Evolutionary conservation across 2,888 invertebrate genomes (phyloP).

Genomic region (Ischnura elegans): DNA sequence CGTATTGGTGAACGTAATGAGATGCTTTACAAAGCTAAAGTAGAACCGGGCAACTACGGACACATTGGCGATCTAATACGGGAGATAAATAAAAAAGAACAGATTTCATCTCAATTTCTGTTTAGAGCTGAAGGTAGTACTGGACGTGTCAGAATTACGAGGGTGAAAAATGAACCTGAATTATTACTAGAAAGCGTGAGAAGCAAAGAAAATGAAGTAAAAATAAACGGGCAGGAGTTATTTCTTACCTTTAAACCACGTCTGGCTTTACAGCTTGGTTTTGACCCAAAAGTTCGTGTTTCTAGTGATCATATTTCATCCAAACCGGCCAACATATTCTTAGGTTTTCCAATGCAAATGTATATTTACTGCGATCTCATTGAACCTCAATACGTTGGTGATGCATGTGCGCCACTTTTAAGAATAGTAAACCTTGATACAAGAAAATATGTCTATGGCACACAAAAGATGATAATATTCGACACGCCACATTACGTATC

Average conservation of each 20-base stretch:
- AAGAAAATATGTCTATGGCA: constrained; percentile 70
- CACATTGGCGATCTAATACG: neutral
- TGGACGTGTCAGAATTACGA: too few species aligned
- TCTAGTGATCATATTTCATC: neutral
- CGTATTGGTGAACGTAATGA: neutral
- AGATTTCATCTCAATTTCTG: neutral
- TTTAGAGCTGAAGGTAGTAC: neutral
- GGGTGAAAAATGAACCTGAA: constrained; percentile 46
- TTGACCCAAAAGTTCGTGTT: neutral
- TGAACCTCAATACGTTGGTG: constrained; percentile 73
- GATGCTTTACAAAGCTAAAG: neutral
- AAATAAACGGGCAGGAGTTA: neutral
- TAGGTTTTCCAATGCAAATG: constrained; percentile 69
- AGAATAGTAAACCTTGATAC: constrained; percentile 72
- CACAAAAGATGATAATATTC: constrained; percentile 68
- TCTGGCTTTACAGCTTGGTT: constrained; percentile 30
- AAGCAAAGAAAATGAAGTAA: neutral
- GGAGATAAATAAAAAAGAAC: neutral
- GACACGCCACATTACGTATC: constrained; percentile 72
- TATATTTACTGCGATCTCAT: constrained; percentile 73
- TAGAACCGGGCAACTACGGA: constrained; percentile 23
- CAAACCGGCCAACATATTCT: constrained; percentile 14
- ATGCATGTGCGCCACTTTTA: constrained; percentile 72
- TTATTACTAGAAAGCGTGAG: neutral
- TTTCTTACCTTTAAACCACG: neutral